A percentile compares a stretch with the other conserved stretches of the same genome.
phyloP scores from a whole-genome alignment of 53 echinoderm and acorn worm species.

The Echinometra lucunter region DNA sequence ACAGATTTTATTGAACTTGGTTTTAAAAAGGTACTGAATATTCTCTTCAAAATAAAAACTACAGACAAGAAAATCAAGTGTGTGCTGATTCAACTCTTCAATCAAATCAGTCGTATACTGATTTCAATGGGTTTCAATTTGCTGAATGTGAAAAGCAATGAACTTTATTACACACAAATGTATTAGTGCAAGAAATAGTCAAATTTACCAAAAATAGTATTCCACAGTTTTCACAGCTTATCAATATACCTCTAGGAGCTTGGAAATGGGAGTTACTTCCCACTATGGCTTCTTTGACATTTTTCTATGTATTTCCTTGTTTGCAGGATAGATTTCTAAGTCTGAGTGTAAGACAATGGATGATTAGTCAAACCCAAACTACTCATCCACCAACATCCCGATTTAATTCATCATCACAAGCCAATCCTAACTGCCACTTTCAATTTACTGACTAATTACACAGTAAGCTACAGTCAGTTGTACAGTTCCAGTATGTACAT shows the following conservation, averaged over 20 bases:
- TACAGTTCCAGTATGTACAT: background rate
- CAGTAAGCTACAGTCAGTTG: background rate
- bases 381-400: background rate
- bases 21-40: background rate
- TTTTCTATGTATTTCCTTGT: background rate
- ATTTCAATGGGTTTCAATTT: background rate
- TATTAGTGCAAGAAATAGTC: background rate
- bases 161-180: background rate
- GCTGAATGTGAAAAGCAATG: background rate
- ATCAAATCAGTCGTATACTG: background rate
- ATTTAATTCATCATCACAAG: slow-evolving; percentile 35
- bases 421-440: slow-evolving; percentile 1
- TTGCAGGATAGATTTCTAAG: too few relatives aligned
- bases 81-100: background rate
- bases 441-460: background rate
- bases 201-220: background rate
- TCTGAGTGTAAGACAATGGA: background rate
- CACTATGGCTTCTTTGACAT: background rate
- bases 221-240: too few relatives aligned
- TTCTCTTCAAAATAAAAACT: background rate
- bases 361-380: slow-evolving; percentile 5
- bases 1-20: background rate
- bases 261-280: background rate
- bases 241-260: background rate
- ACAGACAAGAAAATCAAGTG: background rate